phyloP scores from a whole-genome alignment of 2,888 invertebrate genomes.

The Dusona sp. region DNA sequence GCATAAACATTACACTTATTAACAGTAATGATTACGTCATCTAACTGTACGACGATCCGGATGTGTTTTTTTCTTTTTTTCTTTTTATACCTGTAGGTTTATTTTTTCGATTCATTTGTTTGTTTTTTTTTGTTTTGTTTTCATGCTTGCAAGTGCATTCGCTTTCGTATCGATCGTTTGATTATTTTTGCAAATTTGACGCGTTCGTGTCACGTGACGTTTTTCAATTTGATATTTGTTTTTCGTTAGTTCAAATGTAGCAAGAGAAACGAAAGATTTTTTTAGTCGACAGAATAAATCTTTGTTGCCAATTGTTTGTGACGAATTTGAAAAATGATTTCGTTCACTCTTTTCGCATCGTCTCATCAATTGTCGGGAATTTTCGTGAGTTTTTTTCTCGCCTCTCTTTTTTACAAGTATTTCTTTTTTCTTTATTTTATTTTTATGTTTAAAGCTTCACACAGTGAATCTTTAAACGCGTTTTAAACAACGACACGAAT shows the following conservation, averaged over 20 bases:
- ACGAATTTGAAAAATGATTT: not conserved
- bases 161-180: constrained; percentile 72
- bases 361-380: not conserved
- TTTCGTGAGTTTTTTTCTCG: not conserved
- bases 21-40: constrained; percentile 69
- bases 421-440: not conserved
- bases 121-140: not conserved
- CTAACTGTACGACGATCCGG: constrained; percentile 65
- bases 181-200: constrained; percentile 74
- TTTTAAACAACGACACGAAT: not conserved
- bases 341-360: not conserved
- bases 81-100: constrained; percentile 56
- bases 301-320: not conserved
- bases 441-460: not conserved
- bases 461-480: not conserved
- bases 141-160: constrained; percentile 23
- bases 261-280: constrained; percentile 11
- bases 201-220: constrained; percentile 53
- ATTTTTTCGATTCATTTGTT: not conserved
- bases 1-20: constrained; percentile 69
- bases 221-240: not conserved
- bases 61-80: constrained; percentile 27
- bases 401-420: not conserved
- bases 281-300: not conserved
- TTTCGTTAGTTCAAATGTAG: not conserved